Conservation (phyloP, 2,113 vertebrate species). For the Oryzias curvinotus region DNA sequence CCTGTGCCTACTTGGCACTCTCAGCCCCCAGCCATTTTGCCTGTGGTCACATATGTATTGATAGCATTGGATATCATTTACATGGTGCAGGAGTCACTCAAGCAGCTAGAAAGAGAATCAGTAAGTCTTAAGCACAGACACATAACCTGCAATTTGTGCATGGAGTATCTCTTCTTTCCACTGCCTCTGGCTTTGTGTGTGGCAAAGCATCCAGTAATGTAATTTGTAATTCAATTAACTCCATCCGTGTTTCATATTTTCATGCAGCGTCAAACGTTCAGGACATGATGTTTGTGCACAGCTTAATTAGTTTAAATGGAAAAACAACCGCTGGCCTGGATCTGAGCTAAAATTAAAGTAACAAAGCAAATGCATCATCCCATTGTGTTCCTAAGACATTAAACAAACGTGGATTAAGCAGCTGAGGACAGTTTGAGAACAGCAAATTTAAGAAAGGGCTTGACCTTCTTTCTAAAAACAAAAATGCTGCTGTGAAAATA, state of each 20-base stretch:
- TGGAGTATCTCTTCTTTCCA: conserved; percentile 58
- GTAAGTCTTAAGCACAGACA: conserved; percentile 57
- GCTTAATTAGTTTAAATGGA: conserved; percentile 9
- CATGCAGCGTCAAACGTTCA: conserved; percentile 13
- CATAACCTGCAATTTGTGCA: conserved; percentile 74
- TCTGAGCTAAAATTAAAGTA: conserved; percentile 34
- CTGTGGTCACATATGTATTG: conserved; percentile 11
- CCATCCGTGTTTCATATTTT: conserved; percentile 31
- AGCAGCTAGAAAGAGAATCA: conserved; percentile 39
- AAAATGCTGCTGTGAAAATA: conserved; percentile 22
- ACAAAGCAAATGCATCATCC: conserved; percentile 49
- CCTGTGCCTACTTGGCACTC: conserved; percentile 58
- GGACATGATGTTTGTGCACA: conserved; percentile 7
- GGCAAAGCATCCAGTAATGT: conserved; percentile 55
- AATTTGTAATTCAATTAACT: conserved; percentile 70
- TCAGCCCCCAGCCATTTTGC: conserved; percentile 1
- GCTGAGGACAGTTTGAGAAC: conserved; percentile 19
- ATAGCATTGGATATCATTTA: conserved; percentile 33
- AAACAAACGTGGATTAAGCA: conserved; percentile 35
- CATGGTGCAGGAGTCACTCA: conserved; percentile 24
- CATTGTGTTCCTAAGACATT: conserved; percentile 35
- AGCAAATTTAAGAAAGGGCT: conserved; percentile 26
- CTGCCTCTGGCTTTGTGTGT: conserved; percentile 63
- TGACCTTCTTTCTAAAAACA: conserved; percentile 46
- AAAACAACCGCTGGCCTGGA: conserved; percentile 20